A percentile compares a stretch with the other conserved stretches of the same genome.
These are phyloP conservation scores for Steinernema khuongi DNA, from an alignment of 1,140 invertebrate genomes.

Conservation along the genomic window DNA sequence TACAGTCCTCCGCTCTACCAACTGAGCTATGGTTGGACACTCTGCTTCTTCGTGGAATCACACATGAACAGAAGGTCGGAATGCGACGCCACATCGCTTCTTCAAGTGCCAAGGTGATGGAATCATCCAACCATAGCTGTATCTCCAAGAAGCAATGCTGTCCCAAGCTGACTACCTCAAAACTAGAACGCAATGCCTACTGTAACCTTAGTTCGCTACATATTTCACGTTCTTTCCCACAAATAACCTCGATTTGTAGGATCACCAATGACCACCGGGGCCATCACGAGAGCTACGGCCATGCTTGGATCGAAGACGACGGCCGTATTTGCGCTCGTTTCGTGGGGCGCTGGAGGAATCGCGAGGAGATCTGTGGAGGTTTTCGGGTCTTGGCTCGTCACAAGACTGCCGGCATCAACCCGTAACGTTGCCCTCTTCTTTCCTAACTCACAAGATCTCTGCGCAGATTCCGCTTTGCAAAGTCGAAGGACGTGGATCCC, in stretches of 20 bases:
- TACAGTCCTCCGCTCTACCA: slow-evolving; percentile 20
- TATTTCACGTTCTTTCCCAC: neutral
- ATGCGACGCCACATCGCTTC: no score
- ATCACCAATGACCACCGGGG: neutral
- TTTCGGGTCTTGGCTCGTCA: neutral
- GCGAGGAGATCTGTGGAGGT: neutral
- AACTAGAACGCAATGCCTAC: no score
- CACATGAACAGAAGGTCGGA: no score
- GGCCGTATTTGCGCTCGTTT: neutral
- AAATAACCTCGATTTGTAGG: neutral
- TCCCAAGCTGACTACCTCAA: no score
- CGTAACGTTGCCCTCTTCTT: neutral
- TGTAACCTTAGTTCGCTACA: no score
- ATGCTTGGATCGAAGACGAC: neutral
- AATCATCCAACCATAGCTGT: no score
- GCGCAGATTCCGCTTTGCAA: neutral
- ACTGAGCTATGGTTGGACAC: slow-evolving; percentile 22
- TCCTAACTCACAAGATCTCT: neutral
- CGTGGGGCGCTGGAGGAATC: neutral
- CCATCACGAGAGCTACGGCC: slow-evolving; percentile 4
- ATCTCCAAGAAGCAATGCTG: no score
- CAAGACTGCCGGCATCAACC: neutral
- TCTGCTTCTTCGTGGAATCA: neutral
- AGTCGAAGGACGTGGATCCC: neutral
- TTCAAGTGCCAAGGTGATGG: no score